These are phyloP conservation scores for Eucidaris tribuloides DNA, from an alignment of 35 echinoderm and acorn worm species.

Conservation along the genomic window DNA sequence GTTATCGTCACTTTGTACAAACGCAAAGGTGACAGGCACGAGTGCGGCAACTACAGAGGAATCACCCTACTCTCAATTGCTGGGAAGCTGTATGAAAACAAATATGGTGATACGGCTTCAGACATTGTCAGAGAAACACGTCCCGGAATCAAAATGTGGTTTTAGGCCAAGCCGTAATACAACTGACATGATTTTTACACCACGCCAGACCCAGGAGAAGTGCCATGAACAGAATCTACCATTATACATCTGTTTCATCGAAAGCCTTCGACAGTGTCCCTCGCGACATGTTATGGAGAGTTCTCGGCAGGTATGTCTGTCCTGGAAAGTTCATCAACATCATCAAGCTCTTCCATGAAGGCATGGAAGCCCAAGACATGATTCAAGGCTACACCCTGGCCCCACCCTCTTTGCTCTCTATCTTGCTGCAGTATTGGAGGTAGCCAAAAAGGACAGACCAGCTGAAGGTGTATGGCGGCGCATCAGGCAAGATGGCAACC, in stretches of 20 bases:
- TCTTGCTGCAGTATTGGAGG: constrained; percentile 10
- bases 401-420: constrained; percentile 23
- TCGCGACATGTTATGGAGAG: constrained; percentile 12
- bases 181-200: constrained; percentile 38
- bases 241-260: constrained; percentile 1
- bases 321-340: constrained; percentile 20
- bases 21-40: background rate
- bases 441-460: background rate
- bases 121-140: background rate
- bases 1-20: background rate
- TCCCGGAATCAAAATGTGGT: constrained; percentile 12
- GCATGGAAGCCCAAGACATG: constrained; percentile 13
- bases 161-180: constrained; percentile 2
- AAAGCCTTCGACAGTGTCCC: constrained; percentile 30
- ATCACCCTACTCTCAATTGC: background rate
- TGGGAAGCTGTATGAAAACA: background rate
- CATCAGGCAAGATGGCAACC: constrained; percentile 18
- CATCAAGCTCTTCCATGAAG: constrained; percentile 25
- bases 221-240: background rate
- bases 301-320: constrained; percentile 24
- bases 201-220: constrained; percentile 36
- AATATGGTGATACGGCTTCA: background rate
- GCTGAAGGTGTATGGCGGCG: background rate
- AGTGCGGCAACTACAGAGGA: background rate
- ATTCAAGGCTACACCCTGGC: constrained; percentile 31